Evolutionary conservation across 2,888 invertebrate species (phyloP).

Genomic region (Tigriopus californicus): DNA sequence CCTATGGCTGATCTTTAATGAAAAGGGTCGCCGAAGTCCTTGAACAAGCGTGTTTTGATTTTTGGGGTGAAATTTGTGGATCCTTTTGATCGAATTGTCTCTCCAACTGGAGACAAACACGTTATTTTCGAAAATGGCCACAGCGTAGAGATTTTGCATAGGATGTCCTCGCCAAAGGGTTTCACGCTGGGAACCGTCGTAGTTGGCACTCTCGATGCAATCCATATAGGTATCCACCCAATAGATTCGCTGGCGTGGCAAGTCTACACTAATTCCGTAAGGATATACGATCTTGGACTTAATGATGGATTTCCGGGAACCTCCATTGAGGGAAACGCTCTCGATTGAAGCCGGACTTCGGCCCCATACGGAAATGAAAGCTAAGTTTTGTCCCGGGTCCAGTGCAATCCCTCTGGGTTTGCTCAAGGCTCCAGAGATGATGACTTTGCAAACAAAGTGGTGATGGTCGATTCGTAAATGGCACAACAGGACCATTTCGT

Average conservation of each 20-base stretch:
- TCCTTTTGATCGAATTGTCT: slow-evolving; percentile 40
- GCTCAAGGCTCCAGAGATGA: slow-evolving; percentile 44
- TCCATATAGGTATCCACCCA: slow-evolving; percentile 66
- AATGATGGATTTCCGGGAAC: slow-evolving; percentile 39
- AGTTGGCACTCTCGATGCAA: slow-evolving; percentile 55
- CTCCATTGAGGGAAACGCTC: slow-evolving; percentile 44
- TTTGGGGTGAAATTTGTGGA: slow-evolving; percentile 38
- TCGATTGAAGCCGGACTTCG: slow-evolving; percentile 40
- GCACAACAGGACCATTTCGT: slow-evolving; percentile 52
- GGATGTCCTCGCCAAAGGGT: slow-evolving; percentile 33
- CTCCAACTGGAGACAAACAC: slow-evolving; percentile 54
- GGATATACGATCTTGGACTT: slow-evolving; percentile 54
- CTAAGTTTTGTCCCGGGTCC: slow-evolving; percentile 49
- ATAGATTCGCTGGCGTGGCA: slow-evolving; percentile 47
- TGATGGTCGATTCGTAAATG: slow-evolving; percentile 23
- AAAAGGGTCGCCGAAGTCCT: slow-evolving; percentile 34
- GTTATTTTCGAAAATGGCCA: slow-evolving; percentile 51
- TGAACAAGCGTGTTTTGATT: slow-evolving; percentile 30
- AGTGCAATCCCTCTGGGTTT: slow-evolving; percentile 54
- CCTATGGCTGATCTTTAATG: slow-evolving; percentile 51
- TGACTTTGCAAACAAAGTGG: slow-evolving; percentile 44
- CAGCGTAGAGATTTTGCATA: slow-evolving; percentile 46
- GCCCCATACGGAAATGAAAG: slow-evolving; percentile 63
- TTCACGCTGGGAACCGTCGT: slow-evolving; percentile 45
- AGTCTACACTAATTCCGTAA: slow-evolving; percentile 49